Conservation (phyloP, 1,140 invertebrate genomes). For the Bombyx mandarina region DNA sequence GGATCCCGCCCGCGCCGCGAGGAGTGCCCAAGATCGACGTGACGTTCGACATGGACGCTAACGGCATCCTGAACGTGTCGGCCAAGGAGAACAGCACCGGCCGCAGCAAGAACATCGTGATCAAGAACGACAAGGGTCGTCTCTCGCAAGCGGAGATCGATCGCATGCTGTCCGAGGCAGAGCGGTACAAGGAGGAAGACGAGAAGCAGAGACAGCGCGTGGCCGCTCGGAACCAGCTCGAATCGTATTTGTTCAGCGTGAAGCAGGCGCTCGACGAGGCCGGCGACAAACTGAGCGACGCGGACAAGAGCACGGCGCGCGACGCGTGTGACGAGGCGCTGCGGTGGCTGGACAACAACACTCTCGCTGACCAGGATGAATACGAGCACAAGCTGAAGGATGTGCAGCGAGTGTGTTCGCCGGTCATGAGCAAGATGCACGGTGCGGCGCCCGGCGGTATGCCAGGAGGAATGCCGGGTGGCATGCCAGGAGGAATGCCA, state of each 20-base stretch:
- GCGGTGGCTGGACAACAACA: constrained; percentile 75
- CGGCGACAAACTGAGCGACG: constrained; percentile 69
- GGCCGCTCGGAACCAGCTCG: constrained; percentile 83
- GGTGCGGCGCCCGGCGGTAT: constrained; percentile 51
- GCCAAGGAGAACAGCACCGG: constrained; percentile 77
- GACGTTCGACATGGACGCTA: constrained; percentile 78
- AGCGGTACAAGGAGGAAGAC: constrained; percentile 79
- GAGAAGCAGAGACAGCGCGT: constrained; percentile 79
- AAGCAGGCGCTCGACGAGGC: constrained; percentile 74
- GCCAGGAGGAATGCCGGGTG: too few species aligned
- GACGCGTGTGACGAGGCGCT: constrained; percentile 72
- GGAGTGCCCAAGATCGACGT: constrained; percentile 85
- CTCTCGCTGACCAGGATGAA: constrained; percentile 85
- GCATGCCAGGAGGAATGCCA: too few species aligned
- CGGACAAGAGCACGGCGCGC: constrained; percentile 75
- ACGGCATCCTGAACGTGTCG: constrained; percentile 80
- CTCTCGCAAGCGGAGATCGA: constrained; percentile 93
- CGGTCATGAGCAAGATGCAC: constrained; percentile 84
- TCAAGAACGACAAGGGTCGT: constrained; percentile 94
- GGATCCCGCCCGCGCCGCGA: constrained; percentile 85
- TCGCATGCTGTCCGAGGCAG: constrained; percentile 86
- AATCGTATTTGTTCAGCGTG: constrained; percentile 86
- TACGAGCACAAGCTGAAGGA: constrained; percentile 84
- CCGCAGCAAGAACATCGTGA: constrained; percentile 84
- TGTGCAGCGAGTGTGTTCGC: constrained; percentile 77